Conservation (phyloP, 35 echinoderm and acorn worm genomes). For the Hemicentrotus pulcherrimus region DNA sequence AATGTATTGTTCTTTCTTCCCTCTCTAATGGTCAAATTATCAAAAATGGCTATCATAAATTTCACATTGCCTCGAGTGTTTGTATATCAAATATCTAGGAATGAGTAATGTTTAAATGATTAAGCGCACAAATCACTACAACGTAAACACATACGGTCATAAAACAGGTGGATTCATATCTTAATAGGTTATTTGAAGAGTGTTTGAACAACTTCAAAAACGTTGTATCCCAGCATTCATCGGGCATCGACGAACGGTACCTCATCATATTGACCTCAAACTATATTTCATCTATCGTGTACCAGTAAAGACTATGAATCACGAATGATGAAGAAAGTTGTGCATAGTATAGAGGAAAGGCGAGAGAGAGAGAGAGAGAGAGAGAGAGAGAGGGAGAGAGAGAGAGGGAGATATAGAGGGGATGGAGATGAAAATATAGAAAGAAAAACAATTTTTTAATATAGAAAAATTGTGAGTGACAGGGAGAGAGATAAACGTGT, state of each 20-base stretch:
- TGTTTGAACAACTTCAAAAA: not conserved
- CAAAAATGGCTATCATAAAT: constrained; percentile 5
- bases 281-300: not conserved
- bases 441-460: no score
- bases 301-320: not conserved
- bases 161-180: not conserved
- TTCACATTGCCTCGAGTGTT: constrained; percentile 10
- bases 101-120: constrained; percentile 13
- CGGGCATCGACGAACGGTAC: not conserved
- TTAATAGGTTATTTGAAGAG: not conserved
- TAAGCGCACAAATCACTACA: constrained; percentile 10
- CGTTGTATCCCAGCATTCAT: not conserved
- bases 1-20: not conserved
- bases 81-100: not conserved
- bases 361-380: no score
- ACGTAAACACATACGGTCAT: not conserved
- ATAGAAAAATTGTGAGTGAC: no score
- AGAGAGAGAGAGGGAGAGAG: no score
- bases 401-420: no score
- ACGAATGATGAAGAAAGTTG: no score
- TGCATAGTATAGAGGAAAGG: no score
- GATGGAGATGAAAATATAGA: no score
- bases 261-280: not conserved
- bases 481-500: no score
- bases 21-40: not conserved